phyloP scores from a whole-genome alignment of 2,888 invertebrate genomes.

The Ochropleura leucogaster region DNA sequence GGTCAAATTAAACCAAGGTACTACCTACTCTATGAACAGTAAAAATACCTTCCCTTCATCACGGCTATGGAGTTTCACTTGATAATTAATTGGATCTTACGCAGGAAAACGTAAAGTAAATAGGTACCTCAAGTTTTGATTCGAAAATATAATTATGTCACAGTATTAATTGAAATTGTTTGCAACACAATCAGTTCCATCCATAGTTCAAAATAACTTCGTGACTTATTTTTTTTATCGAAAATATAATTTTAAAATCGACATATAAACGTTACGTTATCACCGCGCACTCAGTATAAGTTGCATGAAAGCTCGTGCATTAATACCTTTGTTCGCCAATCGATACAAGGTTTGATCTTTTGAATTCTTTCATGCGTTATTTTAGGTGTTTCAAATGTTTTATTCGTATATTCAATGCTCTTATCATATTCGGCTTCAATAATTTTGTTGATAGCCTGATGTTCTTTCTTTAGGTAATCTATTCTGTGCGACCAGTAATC shows the following conservation, averaged over 20 bases:
- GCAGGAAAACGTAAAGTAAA: too few species aligned
- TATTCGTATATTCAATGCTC: slow-evolving; percentile 78
- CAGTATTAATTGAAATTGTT: too few species aligned
- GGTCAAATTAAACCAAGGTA: not conserved
- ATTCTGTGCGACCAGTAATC: slow-evolving; percentile 85
- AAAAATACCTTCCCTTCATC: not conserved
- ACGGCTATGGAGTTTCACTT: not conserved
- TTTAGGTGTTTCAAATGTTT: slow-evolving; percentile 74
- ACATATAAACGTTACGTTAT: too few species aligned
- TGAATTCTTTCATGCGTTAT: slow-evolving; percentile 77
- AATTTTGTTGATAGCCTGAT: slow-evolving; percentile 84
- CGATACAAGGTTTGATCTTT: slow-evolving; percentile 83
- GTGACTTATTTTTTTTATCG: too few species aligned
- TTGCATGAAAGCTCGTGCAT: not conserved
- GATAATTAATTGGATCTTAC: not conserved
- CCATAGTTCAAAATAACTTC: too few species aligned
- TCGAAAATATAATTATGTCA: too few species aligned
- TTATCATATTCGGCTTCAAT: slow-evolving; percentile 84
- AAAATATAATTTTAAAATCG: too few species aligned
- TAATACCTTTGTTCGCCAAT: slow-evolving; percentile 81
- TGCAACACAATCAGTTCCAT: too few species aligned
- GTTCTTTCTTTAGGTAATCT: slow-evolving; percentile 83
- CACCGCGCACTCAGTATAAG: too few species aligned
- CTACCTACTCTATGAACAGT: not conserved
- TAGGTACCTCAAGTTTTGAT: too few species aligned